Evolutionary conservation across 1,140 invertebrate species (phyloP).

Genomic region (Eumaeus atala): DNA sequence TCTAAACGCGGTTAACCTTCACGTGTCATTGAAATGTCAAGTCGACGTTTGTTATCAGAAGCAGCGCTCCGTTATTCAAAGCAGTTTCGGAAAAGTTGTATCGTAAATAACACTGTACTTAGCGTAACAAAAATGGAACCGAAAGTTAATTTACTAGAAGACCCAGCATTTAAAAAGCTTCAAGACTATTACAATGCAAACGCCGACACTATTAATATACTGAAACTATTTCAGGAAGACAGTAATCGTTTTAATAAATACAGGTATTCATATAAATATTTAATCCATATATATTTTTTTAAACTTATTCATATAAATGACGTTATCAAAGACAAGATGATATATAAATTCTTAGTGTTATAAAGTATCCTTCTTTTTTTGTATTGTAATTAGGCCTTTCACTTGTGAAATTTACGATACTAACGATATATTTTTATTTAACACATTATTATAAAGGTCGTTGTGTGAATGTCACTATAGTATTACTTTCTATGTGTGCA

Average conservation of each 20-base stretch:
- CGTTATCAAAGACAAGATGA: too few relatives aligned
- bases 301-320: too few relatives aligned
- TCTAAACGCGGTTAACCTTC: conserved; percentile 66
- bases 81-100: conserved; percentile 35
- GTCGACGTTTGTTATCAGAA: conserved; percentile 61
- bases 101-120: conserved; percentile 32
- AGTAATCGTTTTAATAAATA: conserved; percentile 85
- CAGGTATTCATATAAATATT: conserved; percentile 75
- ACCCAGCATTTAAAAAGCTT: conserved; percentile 82
- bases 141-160: conserved; percentile 75
- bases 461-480: conserved; percentile 24
- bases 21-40: conserved; percentile 66
- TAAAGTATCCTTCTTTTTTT: too few relatives aligned
- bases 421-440: too few relatives aligned
- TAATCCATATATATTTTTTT: too few relatives aligned
- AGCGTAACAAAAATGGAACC: conserved; percentile 52
- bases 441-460: too few relatives aligned
- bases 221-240: conserved; percentile 85
- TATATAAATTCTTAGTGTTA: too few relatives aligned
- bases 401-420: too few relatives aligned
- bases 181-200: conserved; percentile 81
- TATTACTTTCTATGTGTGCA: neutral
- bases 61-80: conserved; percentile 36
- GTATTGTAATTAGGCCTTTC: too few relatives aligned
- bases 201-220: conserved; percentile 83